phyloP scores from a whole-genome alignment of 2,797 vertebrate genomes.

The Cossypha polioptera region DNA sequence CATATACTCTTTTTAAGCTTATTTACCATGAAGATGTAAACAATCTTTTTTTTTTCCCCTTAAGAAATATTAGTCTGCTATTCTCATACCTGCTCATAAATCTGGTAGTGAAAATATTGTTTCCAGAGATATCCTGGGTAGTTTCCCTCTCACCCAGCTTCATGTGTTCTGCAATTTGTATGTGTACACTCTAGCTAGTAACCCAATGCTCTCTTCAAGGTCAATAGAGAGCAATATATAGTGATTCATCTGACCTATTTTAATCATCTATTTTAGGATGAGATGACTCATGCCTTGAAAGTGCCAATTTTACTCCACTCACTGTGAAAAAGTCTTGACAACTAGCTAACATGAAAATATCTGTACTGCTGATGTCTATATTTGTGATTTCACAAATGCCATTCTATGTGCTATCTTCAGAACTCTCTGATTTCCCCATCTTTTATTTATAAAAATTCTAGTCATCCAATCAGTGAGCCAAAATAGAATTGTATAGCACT shows the following conservation, averaged over 20 bases:
- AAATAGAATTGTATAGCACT: conserved; percentile 7
- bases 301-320: conserved; percentile 55
- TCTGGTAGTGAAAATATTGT: background rate
- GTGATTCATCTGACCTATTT: conserved; percentile 68
- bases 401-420: conserved; percentile 26
- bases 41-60: background rate
- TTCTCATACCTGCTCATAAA: background rate
- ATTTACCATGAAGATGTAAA: background rate
- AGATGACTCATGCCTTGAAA: conserved; percentile 58
- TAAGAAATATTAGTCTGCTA: background rate
- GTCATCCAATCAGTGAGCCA: conserved; percentile 22
- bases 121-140: background rate
- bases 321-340: conserved; percentile 54
- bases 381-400: conserved; percentile 49
- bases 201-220: conserved; percentile 30
- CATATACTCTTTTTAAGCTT: background rate
- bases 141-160: background rate
- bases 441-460: conserved; percentile 35
- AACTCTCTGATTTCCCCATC: conserved; percentile 23
- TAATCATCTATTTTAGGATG: conserved; percentile 56
- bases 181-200: background rate
- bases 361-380: conserved; percentile 45
- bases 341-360: conserved; percentile 62
- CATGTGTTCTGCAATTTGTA: background rate
- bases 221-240: conserved; percentile 44